Evolutionary conservation across 2,797 vertebrate species (phyloP).

Genomic region (Leucoraja ocellata): DNA sequence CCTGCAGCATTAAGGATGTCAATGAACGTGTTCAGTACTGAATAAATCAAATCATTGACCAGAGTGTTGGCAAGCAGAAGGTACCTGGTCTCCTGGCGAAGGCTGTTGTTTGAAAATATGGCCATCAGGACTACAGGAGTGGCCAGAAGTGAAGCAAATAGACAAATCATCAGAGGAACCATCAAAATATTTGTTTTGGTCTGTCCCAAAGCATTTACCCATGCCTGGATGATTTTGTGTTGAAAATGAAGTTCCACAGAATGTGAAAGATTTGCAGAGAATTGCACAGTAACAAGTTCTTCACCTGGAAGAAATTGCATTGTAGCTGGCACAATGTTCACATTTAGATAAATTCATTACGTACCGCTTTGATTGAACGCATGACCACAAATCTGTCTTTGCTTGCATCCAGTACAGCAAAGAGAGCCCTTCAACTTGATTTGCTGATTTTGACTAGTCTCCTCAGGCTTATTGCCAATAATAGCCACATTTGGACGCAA

Average conservation of each 20-base stretch:
- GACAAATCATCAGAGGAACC: slow-evolving; percentile 57
- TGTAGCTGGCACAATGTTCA: not conserved
- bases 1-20: slow-evolving; percentile 54
- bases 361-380: not conserved
- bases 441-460: not conserved
- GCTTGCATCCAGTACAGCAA: not conserved
- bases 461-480: not conserved
- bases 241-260: not conserved
- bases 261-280: not conserved
- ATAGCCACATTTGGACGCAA: not conserved
- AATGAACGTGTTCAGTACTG: slow-evolving; percentile 56
- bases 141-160: slow-evolving; percentile 53
- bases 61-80: slow-evolving; percentile 64
- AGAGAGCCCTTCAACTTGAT: not conserved
- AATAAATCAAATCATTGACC: slow-evolving; percentile 64
- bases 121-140: slow-evolving; percentile 61
- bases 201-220: slow-evolving; percentile 45
- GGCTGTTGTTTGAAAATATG: slow-evolving; percentile 55
- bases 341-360: not conserved
- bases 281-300: not conserved
- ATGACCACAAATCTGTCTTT: not conserved
- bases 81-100: slow-evolving; percentile 64
- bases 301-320: not conserved
- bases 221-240: slow-evolving; percentile 39
- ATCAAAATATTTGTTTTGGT: slow-evolving; percentile 54